Conservation (phyloP, 2,888 invertebrate genomes). For the Chrysolina oricalcia region DNA sequence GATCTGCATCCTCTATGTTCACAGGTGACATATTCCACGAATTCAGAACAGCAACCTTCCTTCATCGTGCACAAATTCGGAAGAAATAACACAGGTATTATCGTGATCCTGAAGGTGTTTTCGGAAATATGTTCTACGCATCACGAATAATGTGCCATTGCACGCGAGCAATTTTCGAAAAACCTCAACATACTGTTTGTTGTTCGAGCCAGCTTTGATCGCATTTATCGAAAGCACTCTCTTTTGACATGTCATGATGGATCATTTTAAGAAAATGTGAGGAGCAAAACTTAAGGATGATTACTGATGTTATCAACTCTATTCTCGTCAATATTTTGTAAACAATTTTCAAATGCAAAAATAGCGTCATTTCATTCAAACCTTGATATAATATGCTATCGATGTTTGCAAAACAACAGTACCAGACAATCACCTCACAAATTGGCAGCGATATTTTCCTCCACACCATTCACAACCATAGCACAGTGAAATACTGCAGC, state of each 20-base stretch:
- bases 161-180: background rate
- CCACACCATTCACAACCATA: background rate
- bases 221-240: no score
- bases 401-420: slow-evolving; percentile 4
- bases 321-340: no score
- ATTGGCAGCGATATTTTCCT: background rate
- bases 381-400: background rate
- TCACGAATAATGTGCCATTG: background rate
- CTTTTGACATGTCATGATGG: no score
- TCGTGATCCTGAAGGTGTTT: no score
- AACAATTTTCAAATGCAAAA: background rate
- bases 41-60: no score
- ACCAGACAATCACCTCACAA: background rate
- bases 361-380: slow-evolving; percentile 2
- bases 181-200: no score
- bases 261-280: background rate
- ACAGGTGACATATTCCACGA: no score
- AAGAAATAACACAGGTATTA: no score
- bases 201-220: no score
- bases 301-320: background rate
- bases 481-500: no score
- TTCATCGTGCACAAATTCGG: no score
- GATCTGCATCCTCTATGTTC: no score
- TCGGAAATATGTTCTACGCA: background rate
- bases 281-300: background rate